Percentiles rank a stretch among this genome's conserved stretches.
phyloP scores from a whole-genome alignment of 1,140 invertebrate species.

The Eubasilissa regina region DNA sequence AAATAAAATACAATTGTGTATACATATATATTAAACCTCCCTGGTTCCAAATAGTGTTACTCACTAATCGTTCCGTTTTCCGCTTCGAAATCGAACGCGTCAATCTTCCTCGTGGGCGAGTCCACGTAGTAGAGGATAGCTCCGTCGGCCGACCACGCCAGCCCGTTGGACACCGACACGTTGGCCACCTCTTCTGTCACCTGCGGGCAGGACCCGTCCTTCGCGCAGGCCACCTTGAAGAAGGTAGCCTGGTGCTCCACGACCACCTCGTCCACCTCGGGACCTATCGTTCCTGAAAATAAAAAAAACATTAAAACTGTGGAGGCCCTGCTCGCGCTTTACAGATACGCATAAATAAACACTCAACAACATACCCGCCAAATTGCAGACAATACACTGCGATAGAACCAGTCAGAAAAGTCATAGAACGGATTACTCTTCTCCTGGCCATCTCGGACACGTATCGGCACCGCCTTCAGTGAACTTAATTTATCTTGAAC shows the following conservation, averaged over 20 bases:
- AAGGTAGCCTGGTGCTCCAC: constrained; percentile 65
- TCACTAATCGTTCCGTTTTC: constrained; percentile 78
- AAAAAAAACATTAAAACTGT: not conserved
- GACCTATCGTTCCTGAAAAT: constrained; percentile 68
- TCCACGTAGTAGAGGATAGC: constrained; percentile 87
- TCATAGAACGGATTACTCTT: too few species aligned
- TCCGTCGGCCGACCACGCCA: constrained; percentile 84
- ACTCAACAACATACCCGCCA: too few species aligned
- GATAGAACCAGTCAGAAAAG: too few species aligned
- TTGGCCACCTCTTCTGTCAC: constrained; percentile 63
- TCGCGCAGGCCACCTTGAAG: constrained; percentile 65
- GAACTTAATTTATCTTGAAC: too few species aligned
- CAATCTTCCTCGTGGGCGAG: constrained; percentile 78
- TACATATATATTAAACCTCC: too few species aligned
- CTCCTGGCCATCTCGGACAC: too few species aligned
- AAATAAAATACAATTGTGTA: too few species aligned
- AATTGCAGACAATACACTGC: too few species aligned
- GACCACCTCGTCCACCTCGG: constrained; percentile 62
- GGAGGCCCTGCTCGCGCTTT: too few species aligned
- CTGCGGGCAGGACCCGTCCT: constrained; percentile 61
- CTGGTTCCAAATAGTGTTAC: constrained; percentile 60
- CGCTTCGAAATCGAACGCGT: constrained; percentile 84
- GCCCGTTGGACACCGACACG: constrained; percentile 83
- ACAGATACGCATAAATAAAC: too few species aligned
- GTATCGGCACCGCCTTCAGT: too few species aligned